phyloP scores from a whole-genome alignment of 2,797 vertebrate genomes.

The Echeneis naucrates region DNA sequence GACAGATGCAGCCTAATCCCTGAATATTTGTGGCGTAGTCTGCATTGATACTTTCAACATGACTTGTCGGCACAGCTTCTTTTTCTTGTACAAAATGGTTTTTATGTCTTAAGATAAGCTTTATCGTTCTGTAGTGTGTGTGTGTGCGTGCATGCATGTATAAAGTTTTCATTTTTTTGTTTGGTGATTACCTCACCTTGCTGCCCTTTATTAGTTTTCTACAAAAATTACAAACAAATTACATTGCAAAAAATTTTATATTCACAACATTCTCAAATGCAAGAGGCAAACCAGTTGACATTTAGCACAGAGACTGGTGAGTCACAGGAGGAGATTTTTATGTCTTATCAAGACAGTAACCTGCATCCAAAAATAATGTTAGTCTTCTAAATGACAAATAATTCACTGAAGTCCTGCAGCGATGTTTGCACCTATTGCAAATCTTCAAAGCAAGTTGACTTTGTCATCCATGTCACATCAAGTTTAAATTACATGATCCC shows the following conservation, averaged over 20 bases:
- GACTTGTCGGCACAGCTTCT: slow-evolving; percentile 54
- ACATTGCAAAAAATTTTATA: slow-evolving; percentile 51
- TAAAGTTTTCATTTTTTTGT: slow-evolving; percentile 57
- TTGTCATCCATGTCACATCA: slow-evolving; percentile 27
- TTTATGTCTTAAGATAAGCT: slow-evolving; percentile 64
- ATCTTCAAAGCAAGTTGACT: slow-evolving; percentile 15
- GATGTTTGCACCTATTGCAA: neutral
- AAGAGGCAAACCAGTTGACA: slow-evolving; percentile 23
- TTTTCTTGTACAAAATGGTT: slow-evolving; percentile 61
- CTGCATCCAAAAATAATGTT: neutral
- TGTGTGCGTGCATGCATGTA: too few species aligned
- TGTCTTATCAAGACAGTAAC: slow-evolving; percentile 10
- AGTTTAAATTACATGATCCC: slow-evolving; percentile 39
- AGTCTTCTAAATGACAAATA: slow-evolving; percentile 13
- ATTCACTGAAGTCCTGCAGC: slow-evolving; percentile 6
- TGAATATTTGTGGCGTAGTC: slow-evolving; percentile 59
- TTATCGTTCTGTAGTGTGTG: slow-evolving; percentile 57
- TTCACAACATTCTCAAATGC: slow-evolving; percentile 32
- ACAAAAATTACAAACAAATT: slow-evolving; percentile 16
- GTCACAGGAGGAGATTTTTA: slow-evolving; percentile 6
- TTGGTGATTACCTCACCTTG: slow-evolving; percentile 49
- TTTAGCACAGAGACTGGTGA: slow-evolving; percentile 34
- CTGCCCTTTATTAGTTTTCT: slow-evolving; percentile 55
- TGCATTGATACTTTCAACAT: slow-evolving; percentile 66
- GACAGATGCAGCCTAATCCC: slow-evolving; percentile 70